A percentile compares a stretch with the other conserved stretches of the same genome.
These are phyloP conservation scores for Colossoma macropomum DNA, from an alignment of 2,113 vertebrate species.

Conservation along the genomic window DNA sequence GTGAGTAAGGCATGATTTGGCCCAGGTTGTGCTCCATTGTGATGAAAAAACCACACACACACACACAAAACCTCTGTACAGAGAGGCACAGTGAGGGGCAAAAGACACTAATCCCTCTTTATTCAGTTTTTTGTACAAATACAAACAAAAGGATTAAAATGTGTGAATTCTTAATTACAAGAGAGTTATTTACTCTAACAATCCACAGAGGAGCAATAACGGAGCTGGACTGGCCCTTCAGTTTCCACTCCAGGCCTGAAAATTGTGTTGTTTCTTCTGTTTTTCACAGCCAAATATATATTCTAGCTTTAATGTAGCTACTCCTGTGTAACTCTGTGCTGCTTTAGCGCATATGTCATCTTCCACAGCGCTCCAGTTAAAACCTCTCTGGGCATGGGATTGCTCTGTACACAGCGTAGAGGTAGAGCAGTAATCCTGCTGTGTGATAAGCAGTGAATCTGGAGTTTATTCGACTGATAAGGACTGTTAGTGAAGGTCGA, in stretches of 20 bases:
- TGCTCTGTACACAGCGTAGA: conserved; percentile 29
- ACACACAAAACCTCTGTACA: conserved; percentile 39
- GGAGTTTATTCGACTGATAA: conserved; percentile 40
- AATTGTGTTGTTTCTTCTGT: neutral
- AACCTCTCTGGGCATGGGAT: conserved; percentile 24
- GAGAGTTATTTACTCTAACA: conserved; percentile 49
- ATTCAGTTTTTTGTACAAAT: conserved; percentile 51
- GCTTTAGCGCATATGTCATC: conserved; percentile 4
- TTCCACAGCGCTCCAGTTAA: conserved; percentile 18
- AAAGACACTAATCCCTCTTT: conserved; percentile 53
- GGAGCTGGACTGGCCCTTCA: conserved; percentile 19
- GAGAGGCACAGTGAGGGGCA: conserved; percentile 35
- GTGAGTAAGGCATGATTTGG: conserved; percentile 24
- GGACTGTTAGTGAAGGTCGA: conserved; percentile 19
- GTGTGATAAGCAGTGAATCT: conserved; percentile 21
- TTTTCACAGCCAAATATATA: neutral
- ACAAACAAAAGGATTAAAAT: conserved; percentile 53
- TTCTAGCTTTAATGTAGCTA: neutral
- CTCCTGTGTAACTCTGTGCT: neutral
- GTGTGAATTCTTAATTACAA: conserved; percentile 50
- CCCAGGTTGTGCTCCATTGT: conserved; percentile 18
- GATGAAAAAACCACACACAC: conserved; percentile 43
- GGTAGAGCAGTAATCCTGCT: conserved; percentile 9
- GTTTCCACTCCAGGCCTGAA: conserved; percentile 6
- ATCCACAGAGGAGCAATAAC: conserved; percentile 22